These are phyloP conservation scores for Brachyptera risi DNA, from an alignment of 2,888 invertebrate genomes.

Conservation along the genomic window DNA sequence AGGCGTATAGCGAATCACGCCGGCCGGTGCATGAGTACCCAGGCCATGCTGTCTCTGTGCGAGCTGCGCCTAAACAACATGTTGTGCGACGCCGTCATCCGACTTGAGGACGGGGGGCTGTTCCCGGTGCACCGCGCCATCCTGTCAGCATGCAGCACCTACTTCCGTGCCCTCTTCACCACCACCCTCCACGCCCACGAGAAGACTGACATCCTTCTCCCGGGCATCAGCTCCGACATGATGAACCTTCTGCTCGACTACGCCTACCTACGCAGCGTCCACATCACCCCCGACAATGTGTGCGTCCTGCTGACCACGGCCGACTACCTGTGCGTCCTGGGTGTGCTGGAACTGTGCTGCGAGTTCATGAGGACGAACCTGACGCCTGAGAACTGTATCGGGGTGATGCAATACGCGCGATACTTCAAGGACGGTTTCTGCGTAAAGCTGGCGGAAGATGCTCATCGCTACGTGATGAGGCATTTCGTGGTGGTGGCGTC, in stretches of 20 bases:
- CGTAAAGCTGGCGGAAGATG: conserved; percentile 62
- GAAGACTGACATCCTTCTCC: conserved; percentile 66
- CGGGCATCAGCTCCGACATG: conserved; percentile 71
- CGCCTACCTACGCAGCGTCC: conserved; percentile 76
- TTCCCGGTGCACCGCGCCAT: conserved; percentile 85
- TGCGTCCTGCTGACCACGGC: conserved; percentile 77
- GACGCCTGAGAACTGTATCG: conserved; percentile 74
- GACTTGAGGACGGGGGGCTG: conserved; percentile 73
- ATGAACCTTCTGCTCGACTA: conserved; percentile 77
- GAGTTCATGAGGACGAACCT: conserved; percentile 66
- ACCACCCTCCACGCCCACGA: conserved; percentile 67
- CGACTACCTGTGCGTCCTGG: conserved; percentile 82
- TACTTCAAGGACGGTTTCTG: conserved; percentile 63
- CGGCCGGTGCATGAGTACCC: conserved; percentile 37
- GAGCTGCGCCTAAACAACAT: conserved; percentile 78
- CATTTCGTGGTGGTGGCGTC: conserved; percentile 68
- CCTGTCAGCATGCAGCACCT: conserved; percentile 83
- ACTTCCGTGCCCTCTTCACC: conserved; percentile 78
- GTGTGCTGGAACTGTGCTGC: conserved; percentile 76
- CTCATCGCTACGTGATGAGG: conserved; percentile 66
- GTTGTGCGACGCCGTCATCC: conserved; percentile 80
- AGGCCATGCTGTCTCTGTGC: conserved; percentile 79
- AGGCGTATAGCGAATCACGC: background rate
- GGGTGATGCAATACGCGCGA: conserved; percentile 76
- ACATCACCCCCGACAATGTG: conserved; percentile 73